Percentiles rank a stretch among this genome's conserved stretches.
These are phyloP conservation scores for Cryptotis parvus DNA, from an alignment of 2,113 vertebrate species.

Conservation along the genomic window DNA sequence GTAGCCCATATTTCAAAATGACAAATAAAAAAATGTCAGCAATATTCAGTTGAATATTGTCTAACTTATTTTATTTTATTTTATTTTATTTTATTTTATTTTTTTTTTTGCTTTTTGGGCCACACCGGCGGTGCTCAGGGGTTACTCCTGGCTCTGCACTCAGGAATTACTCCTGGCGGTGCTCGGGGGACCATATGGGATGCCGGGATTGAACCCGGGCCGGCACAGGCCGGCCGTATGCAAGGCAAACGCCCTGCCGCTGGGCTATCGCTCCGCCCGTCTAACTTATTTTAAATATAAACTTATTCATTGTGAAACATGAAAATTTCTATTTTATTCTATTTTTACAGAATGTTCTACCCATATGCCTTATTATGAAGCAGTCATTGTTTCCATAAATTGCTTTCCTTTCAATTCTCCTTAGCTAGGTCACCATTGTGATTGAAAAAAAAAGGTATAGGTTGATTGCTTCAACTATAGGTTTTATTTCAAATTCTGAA, in stretches of 20 bases:
- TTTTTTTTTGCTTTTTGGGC: too few species aligned
- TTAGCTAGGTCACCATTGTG: not conserved
- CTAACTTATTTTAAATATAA: conserved; percentile 25
- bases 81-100: too few species aligned
- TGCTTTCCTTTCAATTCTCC: conserved; percentile 18
- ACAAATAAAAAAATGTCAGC: not conserved
- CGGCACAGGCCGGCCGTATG: too few species aligned
- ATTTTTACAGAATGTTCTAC: not conserved
- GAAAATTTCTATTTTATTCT: not conserved
- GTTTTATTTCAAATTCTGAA: conserved; percentile 33
- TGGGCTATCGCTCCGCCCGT: too few species aligned
- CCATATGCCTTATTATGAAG: not conserved
- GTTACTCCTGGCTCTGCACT: too few species aligned
- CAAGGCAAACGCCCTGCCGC: too few species aligned
- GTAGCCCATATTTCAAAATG: conserved; percentile 15
- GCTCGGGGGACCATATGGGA: too few species aligned
- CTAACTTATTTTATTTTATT: too few species aligned
- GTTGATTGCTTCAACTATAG: conserved; percentile 54
- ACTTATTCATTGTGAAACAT: not conserved
- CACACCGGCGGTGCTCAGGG: too few species aligned
- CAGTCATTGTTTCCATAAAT: not conserved
- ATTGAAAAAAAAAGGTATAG: not conserved
- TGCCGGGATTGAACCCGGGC: too few species aligned
- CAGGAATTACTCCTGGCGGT: too few species aligned
- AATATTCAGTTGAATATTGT: not conserved